Conservation (phyloP, 1,140 invertebrate species). For the Drosophila ohnishii region DNA sequence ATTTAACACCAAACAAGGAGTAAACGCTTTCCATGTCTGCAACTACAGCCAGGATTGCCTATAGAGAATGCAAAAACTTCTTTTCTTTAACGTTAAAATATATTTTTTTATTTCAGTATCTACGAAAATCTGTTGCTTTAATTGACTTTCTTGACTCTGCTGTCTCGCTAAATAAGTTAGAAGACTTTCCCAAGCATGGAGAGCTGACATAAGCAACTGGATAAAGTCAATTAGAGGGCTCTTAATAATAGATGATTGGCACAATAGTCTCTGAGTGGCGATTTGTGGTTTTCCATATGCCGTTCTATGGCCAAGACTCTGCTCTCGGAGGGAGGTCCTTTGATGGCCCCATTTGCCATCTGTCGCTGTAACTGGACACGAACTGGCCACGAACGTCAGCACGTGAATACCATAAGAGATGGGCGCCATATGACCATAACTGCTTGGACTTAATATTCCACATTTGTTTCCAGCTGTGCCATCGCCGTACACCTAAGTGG, state of each 20-base stretch:
- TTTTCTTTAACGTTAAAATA: not conserved
- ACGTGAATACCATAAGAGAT: conserved; percentile 11
- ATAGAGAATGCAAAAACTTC: not conserved
- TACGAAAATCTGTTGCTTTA: not conserved
- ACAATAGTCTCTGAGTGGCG: conserved; percentile 14
- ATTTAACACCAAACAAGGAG: conserved; percentile 27
- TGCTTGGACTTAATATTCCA: not conserved
- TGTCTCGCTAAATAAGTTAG: not conserved
- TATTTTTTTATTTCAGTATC: not conserved
- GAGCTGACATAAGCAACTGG: not conserved
- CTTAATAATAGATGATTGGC: conserved; percentile 19
- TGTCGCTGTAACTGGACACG: conserved; percentile 25
- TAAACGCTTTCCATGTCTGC: not conserved
- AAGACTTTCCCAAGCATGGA: not conserved
- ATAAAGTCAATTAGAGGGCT: conserved; percentile 2
- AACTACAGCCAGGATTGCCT: not conserved
- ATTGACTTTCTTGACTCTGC: not conserved
- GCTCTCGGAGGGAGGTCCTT: conserved; percentile 1
- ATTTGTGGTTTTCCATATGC: conserved; percentile 19
- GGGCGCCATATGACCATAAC: not conserved
- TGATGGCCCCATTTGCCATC: conserved; percentile 44
- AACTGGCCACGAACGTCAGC: conserved; percentile 24
- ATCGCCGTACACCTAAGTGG: not conserved
- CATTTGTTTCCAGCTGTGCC: not conserved
- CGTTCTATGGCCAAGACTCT: not conserved